Base-by-base conservation (phyloP, 2,888 invertebrate species). In the Mesoligia furuncula region DNA sequence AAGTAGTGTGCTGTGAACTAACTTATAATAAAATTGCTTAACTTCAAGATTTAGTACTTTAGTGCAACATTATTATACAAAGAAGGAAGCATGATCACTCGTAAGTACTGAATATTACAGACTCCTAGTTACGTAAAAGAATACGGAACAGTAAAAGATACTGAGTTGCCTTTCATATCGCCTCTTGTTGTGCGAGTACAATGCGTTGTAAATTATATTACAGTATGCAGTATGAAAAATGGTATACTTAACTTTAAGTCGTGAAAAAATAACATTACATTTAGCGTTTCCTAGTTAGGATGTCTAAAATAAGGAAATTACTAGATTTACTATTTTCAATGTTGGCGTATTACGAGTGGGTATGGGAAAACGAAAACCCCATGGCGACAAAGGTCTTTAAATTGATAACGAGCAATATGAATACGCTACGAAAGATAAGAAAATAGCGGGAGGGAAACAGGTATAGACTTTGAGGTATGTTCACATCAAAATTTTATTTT, bases 81-180 rank as follows among this genome's bases (percentile, higher is more conserved):
- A 68, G 73, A 24, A 72, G 9, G 57, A 62, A 66, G 48, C n/a
- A 74, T 66, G 59, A 27, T 57, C 66, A 62, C 61, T 81, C 69
- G 82, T 70, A 81, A 85, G 65, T 76, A 85, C 51, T 71, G 59
- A 54, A 76, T 68, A 67, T 67, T 59, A 54, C 81, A 6, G 57
- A 36, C 27, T 15, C 8, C 20, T 57, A 9, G 62, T 72, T 68
- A 68, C 62, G 64, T 73, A 85, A 73, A 64, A 85, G 36, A 70
- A 51, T 59, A 66, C 62, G 42, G 31, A n/a, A 54, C 36, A 64
- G 27, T 81, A 36, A 62, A 39, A 59, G 62, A 71, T 57, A 67
- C 57, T 51, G 57, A 42, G 48, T 69, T 66, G 54, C 65, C 36
- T 77, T 85, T 68, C 27, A 70, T 75, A 71, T 67, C 13, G 31